phyloP scores from a whole-genome alignment of 2,797 vertebrate species.

The Brachyrhaphis roseni region DNA sequence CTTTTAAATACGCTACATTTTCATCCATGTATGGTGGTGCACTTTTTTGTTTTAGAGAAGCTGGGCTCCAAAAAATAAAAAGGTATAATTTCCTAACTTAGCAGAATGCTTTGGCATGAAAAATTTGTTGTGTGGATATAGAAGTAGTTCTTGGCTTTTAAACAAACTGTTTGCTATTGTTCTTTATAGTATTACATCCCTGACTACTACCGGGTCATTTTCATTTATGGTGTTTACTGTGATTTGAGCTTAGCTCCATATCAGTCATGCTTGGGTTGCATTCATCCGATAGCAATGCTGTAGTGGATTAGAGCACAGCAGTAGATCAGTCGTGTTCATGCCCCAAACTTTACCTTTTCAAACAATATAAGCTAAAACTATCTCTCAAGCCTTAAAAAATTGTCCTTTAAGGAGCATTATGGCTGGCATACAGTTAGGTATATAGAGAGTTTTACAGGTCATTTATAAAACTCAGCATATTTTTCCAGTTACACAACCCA shows the following conservation, averaged over 20 bases:
- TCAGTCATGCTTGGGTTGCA: background rate
- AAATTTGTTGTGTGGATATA: background rate
- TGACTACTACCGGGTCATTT: background rate
- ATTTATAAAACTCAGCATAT: background rate
- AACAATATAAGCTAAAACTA: background rate
- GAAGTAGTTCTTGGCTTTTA: background rate
- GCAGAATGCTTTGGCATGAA: background rate
- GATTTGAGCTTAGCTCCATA: background rate
- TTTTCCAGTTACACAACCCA: background rate
- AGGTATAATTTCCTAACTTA: background rate
- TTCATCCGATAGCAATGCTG: background rate
- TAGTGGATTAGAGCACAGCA: background rate
- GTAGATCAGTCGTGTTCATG: background rate
- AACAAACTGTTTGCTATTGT: background rate
- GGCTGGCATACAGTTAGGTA: background rate
- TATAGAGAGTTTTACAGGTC: background rate
- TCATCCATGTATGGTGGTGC: background rate
- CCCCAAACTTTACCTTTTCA: background rate
- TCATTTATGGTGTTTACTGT: background rate
- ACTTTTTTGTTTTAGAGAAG: background rate
- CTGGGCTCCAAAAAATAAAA: background rate
- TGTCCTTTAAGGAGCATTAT: background rate
- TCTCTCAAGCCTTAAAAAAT: background rate
- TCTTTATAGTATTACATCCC: background rate
- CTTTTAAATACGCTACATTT: background rate